Conservation (phyloP, 2,797 vertebrate species). For the Alfaro cultratus region DNA sequence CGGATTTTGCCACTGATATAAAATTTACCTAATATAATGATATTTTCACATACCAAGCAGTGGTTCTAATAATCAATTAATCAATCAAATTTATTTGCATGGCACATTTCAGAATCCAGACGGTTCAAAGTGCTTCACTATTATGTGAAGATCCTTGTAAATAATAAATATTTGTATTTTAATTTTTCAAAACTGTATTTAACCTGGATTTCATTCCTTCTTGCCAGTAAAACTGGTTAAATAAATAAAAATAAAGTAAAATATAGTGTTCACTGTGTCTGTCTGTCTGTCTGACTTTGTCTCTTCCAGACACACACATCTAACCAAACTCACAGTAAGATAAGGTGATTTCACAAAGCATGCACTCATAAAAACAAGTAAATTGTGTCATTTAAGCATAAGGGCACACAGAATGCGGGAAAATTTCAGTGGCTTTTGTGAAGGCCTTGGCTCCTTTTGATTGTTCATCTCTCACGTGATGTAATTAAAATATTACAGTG, state of each 20-base stretch:
- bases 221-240: neutral
- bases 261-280: neutral
- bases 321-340: conserved; percentile 28
- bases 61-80: neutral
- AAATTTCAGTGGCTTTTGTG: conserved; percentile 27
- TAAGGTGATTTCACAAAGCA: conserved; percentile 65
- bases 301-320: conserved; percentile 11
- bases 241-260: neutral
- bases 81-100: too few relatives aligned
- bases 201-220: neutral
- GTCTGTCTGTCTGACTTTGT: neutral
- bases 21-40: neutral
- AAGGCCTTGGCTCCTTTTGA: conserved; percentile 14
- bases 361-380: conserved; percentile 47
- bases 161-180: neutral
- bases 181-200: neutral
- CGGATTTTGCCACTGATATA: neutral
- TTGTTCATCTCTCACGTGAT: conserved; percentile 49
- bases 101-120: too few relatives aligned
- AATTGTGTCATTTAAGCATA: conserved; percentile 50
- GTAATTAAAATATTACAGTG: conserved; percentile 24
- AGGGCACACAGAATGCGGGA: conserved; percentile 34
- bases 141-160: neutral
- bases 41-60: neutral
- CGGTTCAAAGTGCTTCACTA: too few relatives aligned